Evolutionary conservation across 2,888 invertebrate genomes (phyloP), one percentile per base, ranked within the genome.

Genomic region (Diaperis boleti): DNA sequence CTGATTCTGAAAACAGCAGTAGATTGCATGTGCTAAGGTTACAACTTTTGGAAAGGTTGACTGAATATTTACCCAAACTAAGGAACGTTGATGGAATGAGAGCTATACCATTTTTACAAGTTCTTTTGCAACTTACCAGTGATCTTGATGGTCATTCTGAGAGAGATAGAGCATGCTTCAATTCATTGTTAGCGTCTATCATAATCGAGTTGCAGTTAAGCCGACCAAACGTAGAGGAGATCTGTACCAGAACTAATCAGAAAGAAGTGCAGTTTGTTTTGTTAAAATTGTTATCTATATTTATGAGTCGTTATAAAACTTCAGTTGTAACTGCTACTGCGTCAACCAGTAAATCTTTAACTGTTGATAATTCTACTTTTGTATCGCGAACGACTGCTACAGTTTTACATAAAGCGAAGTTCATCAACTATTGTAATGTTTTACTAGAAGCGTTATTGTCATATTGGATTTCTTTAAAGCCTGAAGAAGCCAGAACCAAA

Each of bases 91-190:
- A 92, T 14, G 96, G 96, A 1, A 89, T 94, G 4, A 85, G 94
- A 64, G 91, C 93, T 13, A 94, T 97, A 76, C 96, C 97, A 0
- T 94, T 94, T 75, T 89, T 97, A 79, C 96, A 97, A 67, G 92
- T 94, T 14, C 86, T 96, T 2, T 85, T 96, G 6, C 95, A 96
- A 91, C 82, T 96, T 52, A 94, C 94, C 0, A 89, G 92, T 5
- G 96, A 96, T 80, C 85, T 96, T 17, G 95, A 96, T 80, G 91
- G 92, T 0, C 90, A 90, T 72, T 91, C 92, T 22, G 95, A 93
- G 75, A 85, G 87, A 37, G 94, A 96, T 79, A 88, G 89, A 71
- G 85, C 86, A 0, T 91, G 92, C 20, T 83, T 96, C 11, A 92
- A 93, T 70, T 86, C 88, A 0, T 83, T 96, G 2, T 84, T 96